phyloP scores from a whole-genome alignment of 2,113 vertebrate genomes.

The Sialia sialis region DNA sequence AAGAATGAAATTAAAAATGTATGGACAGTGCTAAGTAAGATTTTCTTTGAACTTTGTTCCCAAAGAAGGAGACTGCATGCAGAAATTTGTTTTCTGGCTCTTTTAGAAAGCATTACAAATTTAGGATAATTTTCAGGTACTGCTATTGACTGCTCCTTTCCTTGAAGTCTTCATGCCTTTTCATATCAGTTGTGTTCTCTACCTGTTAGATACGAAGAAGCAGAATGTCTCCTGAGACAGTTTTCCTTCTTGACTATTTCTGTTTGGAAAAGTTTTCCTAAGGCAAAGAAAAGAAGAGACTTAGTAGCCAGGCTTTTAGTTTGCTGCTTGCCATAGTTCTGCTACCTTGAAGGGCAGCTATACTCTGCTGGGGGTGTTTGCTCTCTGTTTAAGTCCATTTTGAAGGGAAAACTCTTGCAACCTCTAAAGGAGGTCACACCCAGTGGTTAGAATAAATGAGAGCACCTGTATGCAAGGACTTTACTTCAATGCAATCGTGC shows the following conservation, averaged over 20 bases:
- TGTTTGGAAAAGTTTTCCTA: background rate
- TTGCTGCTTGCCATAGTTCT: background rate
- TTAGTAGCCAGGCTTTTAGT: background rate
- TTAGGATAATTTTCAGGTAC: background rate
- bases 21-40: background rate
- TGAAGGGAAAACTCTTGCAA: background rate
- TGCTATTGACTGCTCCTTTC: background rate
- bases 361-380: background rate
- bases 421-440: background rate
- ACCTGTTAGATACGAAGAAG: background rate
- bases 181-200: background rate
- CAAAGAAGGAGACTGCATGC: background rate
- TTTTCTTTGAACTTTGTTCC: background rate
- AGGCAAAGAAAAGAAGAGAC: background rate
- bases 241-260: background rate
- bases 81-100: background rate
- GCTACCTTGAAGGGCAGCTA: background rate
- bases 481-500: rapidly evolving
- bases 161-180: background rate
- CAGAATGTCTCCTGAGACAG: background rate
- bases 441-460: background rate
- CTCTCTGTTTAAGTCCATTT: background rate
- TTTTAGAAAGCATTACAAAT: background rate
- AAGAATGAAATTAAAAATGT: background rate
- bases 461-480: background rate